These are phyloP conservation scores for Papilio gigon DNA, from an alignment of 2,888 invertebrate species.

Conservation along the genomic window DNA sequence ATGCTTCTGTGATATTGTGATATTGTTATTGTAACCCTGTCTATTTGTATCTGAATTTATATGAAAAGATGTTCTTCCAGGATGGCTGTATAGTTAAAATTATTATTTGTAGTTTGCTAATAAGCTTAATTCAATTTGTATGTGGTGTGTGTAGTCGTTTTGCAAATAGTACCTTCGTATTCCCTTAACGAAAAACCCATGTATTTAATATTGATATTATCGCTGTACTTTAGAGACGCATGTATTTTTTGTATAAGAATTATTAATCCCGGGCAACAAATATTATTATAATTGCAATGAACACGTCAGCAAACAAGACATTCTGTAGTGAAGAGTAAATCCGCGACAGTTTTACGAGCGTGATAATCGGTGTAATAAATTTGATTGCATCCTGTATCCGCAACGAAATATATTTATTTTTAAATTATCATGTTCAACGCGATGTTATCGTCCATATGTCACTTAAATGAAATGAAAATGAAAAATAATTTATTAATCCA, in stretches of 20 bases:
- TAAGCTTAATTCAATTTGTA: too few species aligned
- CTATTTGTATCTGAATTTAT: not conserved
- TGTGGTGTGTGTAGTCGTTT: too few species aligned
- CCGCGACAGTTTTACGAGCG: not conserved
- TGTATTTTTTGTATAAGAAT: not conserved
- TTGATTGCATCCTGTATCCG: not conserved
- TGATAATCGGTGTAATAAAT: constrained; percentile 3
- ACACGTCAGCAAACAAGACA: not conserved
- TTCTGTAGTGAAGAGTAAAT: not conserved
- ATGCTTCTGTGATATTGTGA: constrained; percentile 18
- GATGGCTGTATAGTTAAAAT: too few species aligned
- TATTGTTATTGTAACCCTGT: constrained; percentile 1
- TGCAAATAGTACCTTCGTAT: too few species aligned
- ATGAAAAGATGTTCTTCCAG: not conserved
- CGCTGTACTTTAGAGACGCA: too few species aligned
- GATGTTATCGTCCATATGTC: not conserved
- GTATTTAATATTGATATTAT: too few species aligned
- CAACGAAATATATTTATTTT: not conserved
- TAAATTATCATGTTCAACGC: not conserved
- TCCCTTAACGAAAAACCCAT: too few species aligned
- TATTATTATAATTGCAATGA: not conserved
- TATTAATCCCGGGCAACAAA: too few species aligned
- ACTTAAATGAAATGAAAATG: not conserved
- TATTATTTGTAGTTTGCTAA: too few species aligned
- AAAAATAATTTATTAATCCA: too few species aligned